phyloP scores from a whole-genome alignment of 2,113 vertebrate genomes.

The Butorides virescens region DNA sequence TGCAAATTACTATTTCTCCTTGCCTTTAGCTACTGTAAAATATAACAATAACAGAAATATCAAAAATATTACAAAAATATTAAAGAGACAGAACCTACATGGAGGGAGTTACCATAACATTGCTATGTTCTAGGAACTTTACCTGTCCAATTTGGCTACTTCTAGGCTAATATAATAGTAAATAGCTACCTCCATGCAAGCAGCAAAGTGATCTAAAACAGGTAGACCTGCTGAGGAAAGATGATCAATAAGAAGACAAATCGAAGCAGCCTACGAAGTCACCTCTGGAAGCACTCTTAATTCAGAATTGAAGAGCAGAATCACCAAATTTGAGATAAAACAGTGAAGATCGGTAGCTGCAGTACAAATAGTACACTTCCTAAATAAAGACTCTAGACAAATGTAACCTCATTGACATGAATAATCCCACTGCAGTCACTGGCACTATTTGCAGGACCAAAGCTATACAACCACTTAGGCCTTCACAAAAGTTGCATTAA shows the following conservation, averaged over 20 bases:
- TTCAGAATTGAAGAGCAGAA: neutral
- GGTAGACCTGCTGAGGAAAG: neutral
- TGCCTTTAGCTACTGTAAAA: neutral
- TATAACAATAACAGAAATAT: neutral
- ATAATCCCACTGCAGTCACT: neutral
- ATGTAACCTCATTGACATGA: neutral
- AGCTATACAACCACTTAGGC: neutral
- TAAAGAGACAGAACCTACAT: neutral
- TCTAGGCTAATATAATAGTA: neutral
- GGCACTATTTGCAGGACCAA: neutral
- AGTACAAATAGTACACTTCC: neutral
- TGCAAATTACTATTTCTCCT: neutral
- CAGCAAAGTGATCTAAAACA: neutral
- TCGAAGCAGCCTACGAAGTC: neutral
- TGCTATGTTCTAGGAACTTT: neutral
- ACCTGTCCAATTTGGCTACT: neutral
- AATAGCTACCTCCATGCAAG: neutral
- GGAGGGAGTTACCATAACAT: neutral
- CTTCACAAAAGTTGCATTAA: accelerated
- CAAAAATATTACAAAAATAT: neutral
- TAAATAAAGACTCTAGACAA: conserved; percentile 12
- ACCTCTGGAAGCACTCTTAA: neutral
- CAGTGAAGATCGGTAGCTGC: neutral
- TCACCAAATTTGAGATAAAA: neutral
- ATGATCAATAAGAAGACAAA: neutral